Percentiles rank a stretch among this genome's conserved stretches.
Evolutionary conservation across 1,140 invertebrate species (phyloP).

Genomic region (Varroa destructor): DNA sequence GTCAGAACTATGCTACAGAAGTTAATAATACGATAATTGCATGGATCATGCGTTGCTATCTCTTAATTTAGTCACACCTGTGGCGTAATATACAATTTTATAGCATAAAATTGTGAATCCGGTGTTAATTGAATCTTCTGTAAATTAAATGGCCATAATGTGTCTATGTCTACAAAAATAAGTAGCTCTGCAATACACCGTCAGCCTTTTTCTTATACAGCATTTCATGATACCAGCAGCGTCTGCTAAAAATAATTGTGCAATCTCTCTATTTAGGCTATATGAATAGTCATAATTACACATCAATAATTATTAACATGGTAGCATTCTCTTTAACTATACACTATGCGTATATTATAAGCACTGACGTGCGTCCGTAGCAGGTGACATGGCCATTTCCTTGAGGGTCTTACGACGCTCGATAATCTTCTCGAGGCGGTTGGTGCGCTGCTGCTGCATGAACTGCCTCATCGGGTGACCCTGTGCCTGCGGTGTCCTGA

Average conservation of each 20-base stretch:
- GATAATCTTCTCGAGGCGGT: constrained; percentile 31
- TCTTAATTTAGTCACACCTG: no score
- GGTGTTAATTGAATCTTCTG: no score
- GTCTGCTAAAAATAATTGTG: not conserved
- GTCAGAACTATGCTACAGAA: no score
- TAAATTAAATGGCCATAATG: no score
- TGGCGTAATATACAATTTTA: no score
- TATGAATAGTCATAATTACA: constrained; percentile 3
- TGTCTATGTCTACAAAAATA: no score
- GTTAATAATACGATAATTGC: no score
- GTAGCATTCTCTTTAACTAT: not conserved
- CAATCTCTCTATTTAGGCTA: not conserved
- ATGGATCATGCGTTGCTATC: no score
- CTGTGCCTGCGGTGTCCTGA: not conserved
- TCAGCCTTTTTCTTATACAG: no score
- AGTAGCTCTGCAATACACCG: no score
- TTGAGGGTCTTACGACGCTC: constrained; percentile 40
- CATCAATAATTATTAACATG: not conserved
- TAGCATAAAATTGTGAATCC: no score
- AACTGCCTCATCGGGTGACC: constrained; percentile 1
- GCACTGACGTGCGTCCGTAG: constrained; percentile 44
- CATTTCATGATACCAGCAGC: no score
- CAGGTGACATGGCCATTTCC: constrained; percentile 44
- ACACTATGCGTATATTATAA: constrained; percentile 16
- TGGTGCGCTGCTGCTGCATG: not conserved